These are phyloP conservation scores for Carcina quercana DNA, from an alignment of 2,888 invertebrate genomes.

Conservation along the genomic window DNA sequence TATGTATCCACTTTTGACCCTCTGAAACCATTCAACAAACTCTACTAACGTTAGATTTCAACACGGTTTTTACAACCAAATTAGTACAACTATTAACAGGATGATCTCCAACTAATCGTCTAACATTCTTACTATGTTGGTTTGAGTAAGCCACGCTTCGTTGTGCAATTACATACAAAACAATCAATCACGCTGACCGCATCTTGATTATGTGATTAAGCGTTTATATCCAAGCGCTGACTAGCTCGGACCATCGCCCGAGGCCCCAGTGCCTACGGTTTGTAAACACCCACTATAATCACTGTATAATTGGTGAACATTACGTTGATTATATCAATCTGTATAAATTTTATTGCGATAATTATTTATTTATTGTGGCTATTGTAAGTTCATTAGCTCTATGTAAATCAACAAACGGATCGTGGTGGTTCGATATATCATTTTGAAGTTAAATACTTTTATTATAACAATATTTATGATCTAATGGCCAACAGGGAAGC, in stretches of 20 bases:
- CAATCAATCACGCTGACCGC: constrained; percentile 44
- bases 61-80: no score
- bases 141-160: constrained; percentile 28
- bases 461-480: no score
- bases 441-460: no score
- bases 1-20: no score
- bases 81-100: no score
- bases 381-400: no score
- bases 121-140: constrained; percentile 4
- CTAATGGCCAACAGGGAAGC: no score
- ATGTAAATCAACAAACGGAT: no score
- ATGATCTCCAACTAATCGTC: neutral
- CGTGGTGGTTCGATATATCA: no score
- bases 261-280: constrained; percentile 11
- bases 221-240: constrained; percentile 30
- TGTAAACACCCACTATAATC: constrained; percentile 19
- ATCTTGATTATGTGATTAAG: constrained; percentile 59
- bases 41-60: no score
- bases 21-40: no score
- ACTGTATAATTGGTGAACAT: constrained; percentile 12
- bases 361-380: neutral
- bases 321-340: constrained; percentile 10
- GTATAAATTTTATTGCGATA: neutral
- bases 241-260: constrained; percentile 18
- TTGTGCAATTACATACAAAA: constrained; percentile 37